A percentile compares a stretch with the other conserved stretches of the same genome.
Evolutionary conservation across 2,888 invertebrate species (phyloP).

Genomic region (Hartigia nigra): DNA sequence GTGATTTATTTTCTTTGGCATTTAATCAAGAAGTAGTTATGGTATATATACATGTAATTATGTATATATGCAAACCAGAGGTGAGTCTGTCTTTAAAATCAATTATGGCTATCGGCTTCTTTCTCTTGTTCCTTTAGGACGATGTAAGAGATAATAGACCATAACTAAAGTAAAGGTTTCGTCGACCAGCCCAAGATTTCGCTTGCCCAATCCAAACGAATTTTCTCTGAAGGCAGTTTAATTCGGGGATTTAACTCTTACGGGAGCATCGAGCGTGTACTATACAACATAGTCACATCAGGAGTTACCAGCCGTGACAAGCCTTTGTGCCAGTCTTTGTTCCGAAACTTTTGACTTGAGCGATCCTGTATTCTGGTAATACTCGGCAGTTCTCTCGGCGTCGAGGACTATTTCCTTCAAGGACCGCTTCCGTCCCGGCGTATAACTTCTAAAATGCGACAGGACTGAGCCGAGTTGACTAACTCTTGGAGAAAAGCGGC

Average conservation of each 20-base stretch:
- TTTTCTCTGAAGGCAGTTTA: background rate
- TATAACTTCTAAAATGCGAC: constrained; percentile 13
- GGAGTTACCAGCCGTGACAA: constrained; percentile 30
- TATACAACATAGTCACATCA: constrained; percentile 23
- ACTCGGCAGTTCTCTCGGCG: constrained; percentile 25
- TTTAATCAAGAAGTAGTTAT: background rate
- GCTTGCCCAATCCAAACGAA: too few species aligned
- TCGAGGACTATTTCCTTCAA: constrained; percentile 31
- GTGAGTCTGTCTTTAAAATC: background rate
- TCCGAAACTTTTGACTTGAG: constrained; percentile 31
- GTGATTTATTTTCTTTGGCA: background rate
- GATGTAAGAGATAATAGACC: background rate
- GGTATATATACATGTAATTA: background rate
- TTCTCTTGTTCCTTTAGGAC: background rate
- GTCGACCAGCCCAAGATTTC: too few species aligned
- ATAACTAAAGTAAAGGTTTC: background rate
- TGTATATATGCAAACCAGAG: background rate
- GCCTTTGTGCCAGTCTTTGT: constrained; percentile 30
- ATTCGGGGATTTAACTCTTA: background rate
- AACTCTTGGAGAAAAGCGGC: background rate
- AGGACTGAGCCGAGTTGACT: background rate
- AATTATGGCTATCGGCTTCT: background rate
- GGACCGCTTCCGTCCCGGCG: constrained; percentile 28
- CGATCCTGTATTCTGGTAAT: constrained; percentile 33
- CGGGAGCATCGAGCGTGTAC: background rate